Evolutionary conservation across 2,888 invertebrate genomes (phyloP), one percentile per base, ranked within the genome.

Genomic region (Andrena haemorrhoa): DNA sequence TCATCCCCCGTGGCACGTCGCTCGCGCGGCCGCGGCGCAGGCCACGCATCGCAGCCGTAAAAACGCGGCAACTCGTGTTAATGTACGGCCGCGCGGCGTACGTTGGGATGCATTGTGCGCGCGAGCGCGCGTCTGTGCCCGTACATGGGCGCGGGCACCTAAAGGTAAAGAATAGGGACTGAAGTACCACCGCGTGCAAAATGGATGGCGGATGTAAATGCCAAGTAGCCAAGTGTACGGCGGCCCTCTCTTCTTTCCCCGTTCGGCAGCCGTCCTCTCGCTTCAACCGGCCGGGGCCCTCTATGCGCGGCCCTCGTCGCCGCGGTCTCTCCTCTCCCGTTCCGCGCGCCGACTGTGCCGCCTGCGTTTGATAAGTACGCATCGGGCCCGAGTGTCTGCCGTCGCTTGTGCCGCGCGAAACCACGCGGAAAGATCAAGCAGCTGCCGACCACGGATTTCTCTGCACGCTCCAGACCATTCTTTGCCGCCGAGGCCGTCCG

Each of bases 181-280:
- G 82, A 84, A 89, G 89, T 89, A 84, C 85, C 83, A 4, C 56
- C 81, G 77, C 83, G 87, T 81, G 84, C 84, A 90, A 90, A 90
- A 90, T 90, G 90, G 89, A 90, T 90, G 90, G 84, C 87, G 88
- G 86, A 90, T 90, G 90, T 90, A 89, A 90, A 90, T 90, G 90
- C 87, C 90, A 89, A 90, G 88, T 90, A 89, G 90, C 89, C 89
- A 88, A 90, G 90, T 87, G 82, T 88, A 85, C 86, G 81, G 4
- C 63, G 71, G 70, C 76, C 84, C 78, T 82, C 68, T 68, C 84
- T 76, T 75, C 81, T 84, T 76, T 75, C 81, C 82, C 75, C 68
- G 35, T 49, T 70, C 49, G 53, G n/a, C 2, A 66, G 49, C 51
- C 56, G n/a, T 20, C 20, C 41, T 31, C 41, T 60, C 41, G 35